Evolutionary conservation across 2,113 vertebrate genomes (phyloP), one percentile per base, ranked within the genome.

Genomic region (Urocitellus parryii): DNA sequence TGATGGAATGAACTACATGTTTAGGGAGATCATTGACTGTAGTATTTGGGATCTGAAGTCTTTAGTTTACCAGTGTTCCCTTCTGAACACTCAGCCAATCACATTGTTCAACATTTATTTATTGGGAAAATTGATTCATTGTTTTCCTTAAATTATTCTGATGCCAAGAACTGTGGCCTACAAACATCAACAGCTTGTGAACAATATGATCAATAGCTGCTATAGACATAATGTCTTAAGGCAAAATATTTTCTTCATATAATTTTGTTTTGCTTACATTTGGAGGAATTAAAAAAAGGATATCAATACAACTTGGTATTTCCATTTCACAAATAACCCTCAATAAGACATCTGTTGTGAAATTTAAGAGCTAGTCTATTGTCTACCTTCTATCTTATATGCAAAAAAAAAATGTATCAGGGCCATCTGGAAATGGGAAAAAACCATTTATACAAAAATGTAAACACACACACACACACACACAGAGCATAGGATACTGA

Each of bases 221-320:
- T 56, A 82, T 45, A 73, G n/a, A 87, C 77, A 83, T 70, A 87
- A 65, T 77, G 25, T 32, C 82, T 77, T 18, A 13, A 42, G 53
- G 70, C 22, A n/a, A 68, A 63, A 76, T 37, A 45, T 61, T 68
- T 77, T 76, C 29, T 95, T 70, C 63, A 81, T 42, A 25, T 70
- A 37, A 65, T 65, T 80, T 68, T 61, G 4, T 78, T 76, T 81
- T 76, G 2, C 42, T 90, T 27, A 90, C 63, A 77, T 58, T 94
- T 90, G 22, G 37, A 95, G 4, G 17, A 70, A 81, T 90, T 84
- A n/a, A 81, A 96, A 96, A 92, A 51, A 9, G 45, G 32, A 82
- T 11, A 53, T 77, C 42, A 88, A 65, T 22, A 90, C 5, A 39
- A 84, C 1, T 63, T 73, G 20, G 22, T 78, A 68, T 56, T 89